Evolutionary conservation across 1,140 invertebrate genomes (phyloP), one percentile per base, ranked within the genome.

Genomic region (Phthorimaea operculella): DNA sequence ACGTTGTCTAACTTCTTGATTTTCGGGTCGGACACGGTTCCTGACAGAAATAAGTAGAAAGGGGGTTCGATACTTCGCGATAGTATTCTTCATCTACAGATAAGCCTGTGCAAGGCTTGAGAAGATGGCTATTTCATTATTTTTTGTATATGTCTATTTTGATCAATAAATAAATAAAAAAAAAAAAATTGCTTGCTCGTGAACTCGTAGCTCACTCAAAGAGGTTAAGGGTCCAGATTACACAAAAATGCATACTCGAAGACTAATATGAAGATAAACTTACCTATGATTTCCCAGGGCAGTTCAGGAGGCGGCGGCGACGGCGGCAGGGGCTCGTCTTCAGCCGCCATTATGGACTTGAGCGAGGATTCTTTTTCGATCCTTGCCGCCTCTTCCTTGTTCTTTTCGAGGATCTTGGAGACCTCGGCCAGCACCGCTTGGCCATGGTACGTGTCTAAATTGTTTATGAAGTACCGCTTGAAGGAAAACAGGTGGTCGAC

Each of bases 391-490:
- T 28, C 21, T 6, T 28, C 21, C 21, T 28, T 28, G 59, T 78
- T 74, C 51, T 68, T 71, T 45, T 75, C 66, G 8, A 76, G 56
- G 3, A 83, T 50, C 54, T 79, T 83, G 7, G 69, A 62, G 10
- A 85, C 47, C 62, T 79, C 68, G 16, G 70, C 67, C 16, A 83
- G 51, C 16, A 79, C 60, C 48, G 64, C 67, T 50, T 73, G 68
- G 9, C 79, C 79, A 49, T 82, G 78, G 62, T 83, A 85, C 4
- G 78, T 77, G 52, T 85, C 77, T 39, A 83, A 63, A 52, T 79
- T 76, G 51, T 85, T 85, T 42, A 85, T 71, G 55, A 82, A 85
- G 65, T 78, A 82, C 34, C 79, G 69, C 59, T 76, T 79, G 49
- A 49, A 63, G 0, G 79, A 85, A 57, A 77, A 78, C 53, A 66